Conservation (phyloP, 2,888 invertebrate species). For the Ennomos erosarius region DNA sequence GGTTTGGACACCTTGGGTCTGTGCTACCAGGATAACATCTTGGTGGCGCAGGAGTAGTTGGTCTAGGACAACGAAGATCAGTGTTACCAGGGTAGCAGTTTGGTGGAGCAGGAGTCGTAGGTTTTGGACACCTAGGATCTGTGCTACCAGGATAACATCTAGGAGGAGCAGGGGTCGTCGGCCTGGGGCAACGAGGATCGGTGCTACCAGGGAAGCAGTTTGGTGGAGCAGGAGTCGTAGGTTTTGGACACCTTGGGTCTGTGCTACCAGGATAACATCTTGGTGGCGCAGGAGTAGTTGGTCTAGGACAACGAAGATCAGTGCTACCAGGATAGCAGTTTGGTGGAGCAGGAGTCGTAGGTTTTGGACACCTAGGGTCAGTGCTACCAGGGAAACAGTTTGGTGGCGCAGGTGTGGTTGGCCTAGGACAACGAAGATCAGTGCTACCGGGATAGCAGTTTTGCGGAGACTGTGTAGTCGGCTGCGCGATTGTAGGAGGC, state of each 20-base stretch:
- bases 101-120: conserved; percentile 44
- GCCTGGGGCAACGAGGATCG: conserved; percentile 45
- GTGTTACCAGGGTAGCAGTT: conserved; percentile 48
- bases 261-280: conserved; percentile 54
- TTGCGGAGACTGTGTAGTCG: conserved; percentile 40
- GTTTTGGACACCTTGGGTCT: conserved; percentile 61
- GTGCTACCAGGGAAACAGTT: conserved; percentile 51
- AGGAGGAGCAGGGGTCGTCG: conserved; percentile 45
- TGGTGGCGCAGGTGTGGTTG: conserved; percentile 49
- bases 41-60: conserved; percentile 45
- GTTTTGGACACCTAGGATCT: conserved; percentile 58
- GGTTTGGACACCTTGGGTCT: conserved; percentile 41
- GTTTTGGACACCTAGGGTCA: conserved; percentile 49
- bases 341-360: conserved; percentile 43
- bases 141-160: conserved; percentile 49
- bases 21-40: conserved; percentile 47
- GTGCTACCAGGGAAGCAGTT: conserved; percentile 56
- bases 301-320: conserved; percentile 51
- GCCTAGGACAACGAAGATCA: conserved; percentile 51
- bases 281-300: conserved; percentile 49
- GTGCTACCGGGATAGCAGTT: conserved; percentile 55
- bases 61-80: conserved; percentile 55
- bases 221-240: conserved; percentile 46
- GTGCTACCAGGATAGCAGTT: conserved; percentile 55
- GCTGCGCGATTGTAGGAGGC: conserved; percentile 48